Evolutionary conservation across 2,888 invertebrate species (phyloP), one percentile per base, ranked within the genome.

Genomic region (Diaperis boleti): DNA sequence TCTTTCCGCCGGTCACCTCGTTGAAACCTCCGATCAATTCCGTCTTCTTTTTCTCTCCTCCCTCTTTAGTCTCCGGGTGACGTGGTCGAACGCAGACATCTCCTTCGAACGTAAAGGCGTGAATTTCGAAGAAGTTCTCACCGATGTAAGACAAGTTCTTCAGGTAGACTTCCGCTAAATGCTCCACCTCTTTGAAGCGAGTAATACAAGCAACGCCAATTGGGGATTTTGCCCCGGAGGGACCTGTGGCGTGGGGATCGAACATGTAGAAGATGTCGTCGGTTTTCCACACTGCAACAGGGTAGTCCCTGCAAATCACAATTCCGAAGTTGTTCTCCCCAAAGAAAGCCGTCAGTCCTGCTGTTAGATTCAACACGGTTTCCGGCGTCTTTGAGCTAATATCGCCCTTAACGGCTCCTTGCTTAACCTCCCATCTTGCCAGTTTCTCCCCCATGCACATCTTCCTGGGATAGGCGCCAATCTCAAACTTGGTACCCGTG

Each of bases 161-260:
- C 5, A 76, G 22, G 31, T 80, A 78, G 1, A 78, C 68, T 3
- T 76, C 70, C 1, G 72, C 72, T 14, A 83, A 17, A 15, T 70
- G 60, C 1, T 74, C 74, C 0, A 79, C 3, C 5, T 77, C 69
- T 8, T 73, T 44, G 62, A 77, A 82, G 14, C 82, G 74, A 1
- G 78, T 79, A 3, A 83, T 68, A 61, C 81, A 81, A 2, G 81
- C 79, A 4, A 78, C 74, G 3, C 83, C 83, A 42, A 74, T 77
- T 1, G 69, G 66, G 4, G 76, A 74, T 17, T 66, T 39, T 1
- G 71, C 17, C 0, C 84, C 83, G 45, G 72, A 76, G 0, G 83
- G 81, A 11, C 83, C 82, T 11, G 83, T 75, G 15, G 82, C 81
- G 62, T 82, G 78, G 0, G 83, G 79, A 69, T 84, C 83, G 64